Evolutionary conservation across 1,140 invertebrate genomes (phyloP), one percentile per base, ranked within the genome.

Genomic region (Achroia grisella): DNA sequence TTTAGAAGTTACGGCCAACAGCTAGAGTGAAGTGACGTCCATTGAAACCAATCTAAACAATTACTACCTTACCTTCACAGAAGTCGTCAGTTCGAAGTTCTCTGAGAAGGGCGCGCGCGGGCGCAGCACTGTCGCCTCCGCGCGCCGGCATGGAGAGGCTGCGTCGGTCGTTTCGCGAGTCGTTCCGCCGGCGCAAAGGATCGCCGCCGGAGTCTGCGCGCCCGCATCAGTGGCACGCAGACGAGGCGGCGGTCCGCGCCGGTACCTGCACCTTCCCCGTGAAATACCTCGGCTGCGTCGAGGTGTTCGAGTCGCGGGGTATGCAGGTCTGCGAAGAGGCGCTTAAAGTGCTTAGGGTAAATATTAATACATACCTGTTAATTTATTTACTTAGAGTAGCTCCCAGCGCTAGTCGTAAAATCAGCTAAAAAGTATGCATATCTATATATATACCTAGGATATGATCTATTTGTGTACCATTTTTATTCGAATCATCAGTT

Each of bases 261-360:
- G 97, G 97, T 62, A 98, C 95, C 14, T 99, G 98, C 88, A 94
- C 92, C 69, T 99, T 99, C 87, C 92, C 95, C 63, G 98, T 99
- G 52, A 98, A 99, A 92, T 99, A 99, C 89, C 87, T 99, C 65
- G 98, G 98, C 53, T 98, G 97, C 87, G 96, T 99, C 0, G 98
- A 99, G 88, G 98, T 99, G 1, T 99, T 97, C 84, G 98, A 99
- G 86, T 99, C 97, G 0, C 90, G 98, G 68, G 98, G 98, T 11
- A 99, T 99, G 97, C 95, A 98, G 87, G 96, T 99, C 29, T 99
- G 98, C 88, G 98, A 99, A 86, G 97, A 98, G 86, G 98, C 98
- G 12, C 89, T 99, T 29, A 99, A 98, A 90, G 94, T 96, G 43
- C 86, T 97, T 36, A 88, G 94, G 86, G 94, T 96, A 86, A 91